phyloP scores from a whole-genome alignment of 2,797 vertebrate genomes.

The Enoplosus armatus region DNA sequence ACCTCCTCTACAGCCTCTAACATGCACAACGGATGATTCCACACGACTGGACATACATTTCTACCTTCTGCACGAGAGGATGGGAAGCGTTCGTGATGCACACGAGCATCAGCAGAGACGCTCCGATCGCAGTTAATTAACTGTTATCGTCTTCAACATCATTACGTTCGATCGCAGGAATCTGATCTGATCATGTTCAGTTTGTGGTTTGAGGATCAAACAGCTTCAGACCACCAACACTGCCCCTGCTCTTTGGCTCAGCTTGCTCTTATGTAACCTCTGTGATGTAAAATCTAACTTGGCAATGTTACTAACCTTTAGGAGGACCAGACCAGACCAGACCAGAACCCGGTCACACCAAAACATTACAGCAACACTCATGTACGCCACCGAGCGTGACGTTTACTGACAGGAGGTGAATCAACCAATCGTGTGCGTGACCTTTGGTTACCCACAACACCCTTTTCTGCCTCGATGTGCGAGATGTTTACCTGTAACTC shows the following conservation, averaged over 20 bases:
- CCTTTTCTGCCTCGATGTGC: no score
- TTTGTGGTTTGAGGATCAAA: slow-evolving; percentile 53
- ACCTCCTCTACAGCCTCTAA: background rate
- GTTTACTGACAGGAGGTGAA: no score
- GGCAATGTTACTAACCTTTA: no score
- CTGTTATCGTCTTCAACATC: background rate
- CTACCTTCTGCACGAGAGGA: background rate
- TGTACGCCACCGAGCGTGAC: no score
- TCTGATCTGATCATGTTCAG: slow-evolving; percentile 22
- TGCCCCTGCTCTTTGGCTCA: slow-evolving; percentile 35
- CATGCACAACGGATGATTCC: background rate
- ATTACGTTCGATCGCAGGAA: background rate
- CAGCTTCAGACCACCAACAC: slow-evolving; percentile 53
- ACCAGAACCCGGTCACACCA: no score
- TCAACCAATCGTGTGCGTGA: no score
- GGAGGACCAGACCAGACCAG: no score
- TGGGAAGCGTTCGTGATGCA: background rate
- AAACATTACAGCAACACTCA: no score
- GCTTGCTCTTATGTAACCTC: slow-evolving; percentile 37
- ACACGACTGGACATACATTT: background rate
- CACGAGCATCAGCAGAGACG: background rate
- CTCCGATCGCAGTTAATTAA: background rate
- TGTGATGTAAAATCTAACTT: no score
- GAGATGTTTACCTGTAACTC: no score
- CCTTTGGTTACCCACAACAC: no score